Evolutionary conservation across 2,888 invertebrate genomes (phyloP).

Genomic region (Athalia rosae): DNA sequence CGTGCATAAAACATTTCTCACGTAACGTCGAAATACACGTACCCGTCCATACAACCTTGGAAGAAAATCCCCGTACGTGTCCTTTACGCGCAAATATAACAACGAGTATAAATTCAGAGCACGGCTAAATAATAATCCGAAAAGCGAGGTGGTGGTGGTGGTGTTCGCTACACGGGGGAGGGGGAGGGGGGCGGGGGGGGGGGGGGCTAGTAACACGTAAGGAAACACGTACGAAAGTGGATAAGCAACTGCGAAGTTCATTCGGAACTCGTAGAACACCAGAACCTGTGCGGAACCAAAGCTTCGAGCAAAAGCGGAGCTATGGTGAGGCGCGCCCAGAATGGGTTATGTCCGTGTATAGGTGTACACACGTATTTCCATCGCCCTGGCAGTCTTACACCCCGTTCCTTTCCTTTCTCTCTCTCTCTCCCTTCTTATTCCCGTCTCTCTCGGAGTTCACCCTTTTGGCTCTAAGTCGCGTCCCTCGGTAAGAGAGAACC

Average conservation of each 20-base stretch:
- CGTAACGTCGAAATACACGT: neutral
- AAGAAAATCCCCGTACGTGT: neutral
- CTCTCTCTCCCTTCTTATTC: slow-evolving; percentile 42
- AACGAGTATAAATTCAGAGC: slow-evolving; percentile 16
- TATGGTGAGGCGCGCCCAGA: slow-evolving; percentile 68
- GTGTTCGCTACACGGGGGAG: slow-evolving; percentile 36
- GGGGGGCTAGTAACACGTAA: slow-evolving; percentile 63
- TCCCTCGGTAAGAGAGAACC: slow-evolving; percentile 16
- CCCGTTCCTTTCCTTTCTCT: slow-evolving; percentile 24
- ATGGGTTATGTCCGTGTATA: slow-evolving; percentile 65
- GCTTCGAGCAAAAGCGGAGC: slow-evolving; percentile 13
- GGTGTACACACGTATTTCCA: slow-evolving; percentile 41
- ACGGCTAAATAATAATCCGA: slow-evolving; percentile 38
- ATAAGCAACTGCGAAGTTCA: slow-evolving; percentile 71
- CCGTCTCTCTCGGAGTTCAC: slow-evolving; percentile 26
- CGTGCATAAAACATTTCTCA: too few relatives aligned
- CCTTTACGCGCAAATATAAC: neutral
- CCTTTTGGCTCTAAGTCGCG: slow-evolving; percentile 6
- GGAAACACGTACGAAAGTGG: slow-evolving; percentile 72
- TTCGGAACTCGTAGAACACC: slow-evolving; percentile 54
- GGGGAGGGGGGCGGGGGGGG: too few relatives aligned
- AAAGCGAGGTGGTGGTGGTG: slow-evolving; percentile 48
- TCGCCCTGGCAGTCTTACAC: slow-evolving; percentile 27
- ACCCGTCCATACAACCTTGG: neutral
- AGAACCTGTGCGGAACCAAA: neutral